Evolutionary conservation across 2,888 invertebrate species (phyloP).

Genomic region (Temnothorax rugatulus): DNA sequence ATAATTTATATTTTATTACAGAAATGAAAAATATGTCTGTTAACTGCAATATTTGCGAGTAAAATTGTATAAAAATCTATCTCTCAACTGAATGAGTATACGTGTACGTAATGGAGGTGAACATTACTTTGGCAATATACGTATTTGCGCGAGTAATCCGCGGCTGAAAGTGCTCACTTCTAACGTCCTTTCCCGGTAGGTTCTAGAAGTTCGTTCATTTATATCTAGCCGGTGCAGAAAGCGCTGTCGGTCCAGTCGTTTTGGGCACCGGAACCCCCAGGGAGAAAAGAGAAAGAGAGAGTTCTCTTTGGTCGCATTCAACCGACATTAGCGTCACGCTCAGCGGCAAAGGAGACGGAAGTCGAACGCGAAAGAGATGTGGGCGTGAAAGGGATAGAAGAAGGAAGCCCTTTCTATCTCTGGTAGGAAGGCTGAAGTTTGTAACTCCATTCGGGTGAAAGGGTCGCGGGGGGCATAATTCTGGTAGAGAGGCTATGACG

Average conservation of each 20-base stretch:
- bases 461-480: constrained; percentile 82
- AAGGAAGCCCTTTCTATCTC: constrained; percentile 65
- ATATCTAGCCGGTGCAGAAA: constrained; percentile 72
- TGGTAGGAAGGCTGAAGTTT: constrained; percentile 77
- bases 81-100: background rate
- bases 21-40: background rate
- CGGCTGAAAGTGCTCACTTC: constrained; percentile 59
- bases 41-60: background rate
- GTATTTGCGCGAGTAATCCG: constrained; percentile 38
- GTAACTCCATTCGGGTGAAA: constrained; percentile 80
- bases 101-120: constrained; percentile 5
- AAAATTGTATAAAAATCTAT: background rate
- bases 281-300: constrained; percentile 40
- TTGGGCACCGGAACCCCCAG: constrained; percentile 58
- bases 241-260: constrained; percentile 71
- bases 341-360: constrained; percentile 58
- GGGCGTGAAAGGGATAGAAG: constrained; percentile 27
- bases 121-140: constrained; percentile 64
- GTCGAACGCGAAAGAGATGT: constrained; percentile 53
- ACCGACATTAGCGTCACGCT: constrained; percentile 68
- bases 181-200: constrained; percentile 69
- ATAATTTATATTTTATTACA: background rate
- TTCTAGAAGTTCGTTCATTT: constrained; percentile 76
- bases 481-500: constrained; percentile 81
- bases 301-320: constrained; percentile 72